phyloP scores from a whole-genome alignment of 2,888 invertebrate genomes.

The Cylloceria caligata region DNA sequence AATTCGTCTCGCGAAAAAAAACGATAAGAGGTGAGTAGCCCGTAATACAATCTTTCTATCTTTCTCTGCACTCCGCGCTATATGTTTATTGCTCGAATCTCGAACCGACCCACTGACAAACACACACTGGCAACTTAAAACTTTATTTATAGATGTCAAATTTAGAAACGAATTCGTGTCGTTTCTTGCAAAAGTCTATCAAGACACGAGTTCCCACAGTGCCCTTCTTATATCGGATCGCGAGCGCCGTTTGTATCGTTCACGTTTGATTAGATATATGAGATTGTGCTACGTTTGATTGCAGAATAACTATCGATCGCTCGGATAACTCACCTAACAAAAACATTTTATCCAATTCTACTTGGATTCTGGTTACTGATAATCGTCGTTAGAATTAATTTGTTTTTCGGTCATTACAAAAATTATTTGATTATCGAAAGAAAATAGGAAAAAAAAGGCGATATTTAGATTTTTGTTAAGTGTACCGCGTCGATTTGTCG shows the following conservation, averaged over 20 bases:
- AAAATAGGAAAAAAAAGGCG: too few relatives aligned
- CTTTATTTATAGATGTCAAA: slow-evolving; percentile 67
- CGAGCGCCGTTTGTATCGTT: not conserved
- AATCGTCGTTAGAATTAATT: too few relatives aligned
- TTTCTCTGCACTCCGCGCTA: not conserved
- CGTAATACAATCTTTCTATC: not conserved
- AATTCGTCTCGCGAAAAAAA: slow-evolving; percentile 10
- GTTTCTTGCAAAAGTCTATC: slow-evolving; percentile 54
- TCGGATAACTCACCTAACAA: slow-evolving; percentile 14
- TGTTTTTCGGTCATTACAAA: too few relatives aligned
- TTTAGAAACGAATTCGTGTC: slow-evolving; percentile 56
- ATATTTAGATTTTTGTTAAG: too few relatives aligned
- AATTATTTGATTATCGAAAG: too few relatives aligned
- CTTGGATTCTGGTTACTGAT: too few relatives aligned
- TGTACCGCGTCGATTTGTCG: too few relatives aligned
- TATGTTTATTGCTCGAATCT: not conserved
- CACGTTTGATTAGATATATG: not conserved
- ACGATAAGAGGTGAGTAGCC: slow-evolving; percentile 33
- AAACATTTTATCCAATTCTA: too few relatives aligned
- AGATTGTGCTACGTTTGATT: too few relatives aligned
- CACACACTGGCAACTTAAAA: slow-evolving; percentile 37
- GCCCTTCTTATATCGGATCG: slow-evolving; percentile 5
- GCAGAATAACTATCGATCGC: slow-evolving; percentile 26
- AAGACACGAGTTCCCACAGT: slow-evolving; percentile 40
- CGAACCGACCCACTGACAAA: slow-evolving; percentile 5